Base-by-base conservation (phyloP, 2,113 vertebrate genomes). In the Rhinogobius similis region DNA sequence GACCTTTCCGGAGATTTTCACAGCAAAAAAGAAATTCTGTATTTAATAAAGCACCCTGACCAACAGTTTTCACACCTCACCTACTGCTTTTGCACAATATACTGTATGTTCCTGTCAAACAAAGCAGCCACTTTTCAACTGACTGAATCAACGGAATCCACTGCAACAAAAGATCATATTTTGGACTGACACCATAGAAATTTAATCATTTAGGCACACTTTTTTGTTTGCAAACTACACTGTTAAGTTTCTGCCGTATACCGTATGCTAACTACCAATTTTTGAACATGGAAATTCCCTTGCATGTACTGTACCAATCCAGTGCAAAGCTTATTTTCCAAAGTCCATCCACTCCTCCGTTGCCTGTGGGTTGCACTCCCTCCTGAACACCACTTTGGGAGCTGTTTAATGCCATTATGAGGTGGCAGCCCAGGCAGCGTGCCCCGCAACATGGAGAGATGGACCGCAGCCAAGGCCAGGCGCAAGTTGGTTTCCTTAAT, bases 361-460 rank as follows among this genome's bases (percentile, higher is more conserved):
- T 43, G 67, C 48, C 61, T 43, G 52, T 23, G 62, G 39, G 68
- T 43, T 13, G 21, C 48, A 10, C 79, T 66, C 38, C 2, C 74
- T 72, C 62, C 63, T 41, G 72, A 81, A 83, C 78, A 72, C 73
- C 78, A 78, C 79, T 66, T 59, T 68, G 77, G 79, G 75, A 84
- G 87, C 78, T 88, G 70, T 82, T 90, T 85, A 88, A 87, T 83
- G 79, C 72, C 84, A 71, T 90, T 90, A 88, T 61, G 64, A 86
- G 81, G 83, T 79, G 85, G 83, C 79, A 56, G 83, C 75, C 75
- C 69, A 70, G 73, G 78, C 79, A 52, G 27, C 20, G 23, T 75
- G 77, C 85, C 81, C 81, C 84, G 65, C 73, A 72, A 82, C 78
- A 70, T 78, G 82, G 55, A 72, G 81, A 80, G 77, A 81, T 75